phyloP scores from a whole-genome alignment of 2,113 vertebrate species.

The Dunckerocampus dactyliophorus region DNA sequence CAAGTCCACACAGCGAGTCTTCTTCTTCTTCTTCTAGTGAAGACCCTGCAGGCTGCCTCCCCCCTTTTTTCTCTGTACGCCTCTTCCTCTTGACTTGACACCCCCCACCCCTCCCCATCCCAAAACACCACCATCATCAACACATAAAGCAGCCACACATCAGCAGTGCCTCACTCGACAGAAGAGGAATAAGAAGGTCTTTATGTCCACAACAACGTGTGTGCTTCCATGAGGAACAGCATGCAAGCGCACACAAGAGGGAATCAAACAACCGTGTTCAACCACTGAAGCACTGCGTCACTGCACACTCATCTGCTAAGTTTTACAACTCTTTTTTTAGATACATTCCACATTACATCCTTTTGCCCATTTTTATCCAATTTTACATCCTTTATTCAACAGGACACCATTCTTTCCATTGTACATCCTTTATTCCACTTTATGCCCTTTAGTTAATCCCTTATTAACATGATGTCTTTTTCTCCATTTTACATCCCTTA shows the following conservation, averaged over 20 bases:
- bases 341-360: neutral
- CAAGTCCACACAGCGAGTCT: slow-evolving; percentile 2
- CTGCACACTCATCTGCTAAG: neutral
- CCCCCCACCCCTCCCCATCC: neutral
- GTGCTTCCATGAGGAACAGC: neutral
- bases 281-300: neutral
- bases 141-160: neutral
- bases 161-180: neutral
- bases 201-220: neutral
- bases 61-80: neutral
- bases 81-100: neutral
- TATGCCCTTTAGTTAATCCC: too few species aligned
- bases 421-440: neutral
- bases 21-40: neutral
- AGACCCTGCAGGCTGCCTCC: neutral
- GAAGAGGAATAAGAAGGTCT: slow-evolving; percentile 4
- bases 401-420: too few species aligned
- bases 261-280: neutral
- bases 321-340: neutral
- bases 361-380: neutral
- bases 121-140: neutral
- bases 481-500: neutral
- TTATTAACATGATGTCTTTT: neutral
- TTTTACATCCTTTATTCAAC: neutral
- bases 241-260: neutral